A percentile compares a stretch with the other conserved stretches of the same genome.
Evolutionary conservation across 2,797 vertebrate species (phyloP).

Genomic region (Lepilemur septentrionalis): DNA sequence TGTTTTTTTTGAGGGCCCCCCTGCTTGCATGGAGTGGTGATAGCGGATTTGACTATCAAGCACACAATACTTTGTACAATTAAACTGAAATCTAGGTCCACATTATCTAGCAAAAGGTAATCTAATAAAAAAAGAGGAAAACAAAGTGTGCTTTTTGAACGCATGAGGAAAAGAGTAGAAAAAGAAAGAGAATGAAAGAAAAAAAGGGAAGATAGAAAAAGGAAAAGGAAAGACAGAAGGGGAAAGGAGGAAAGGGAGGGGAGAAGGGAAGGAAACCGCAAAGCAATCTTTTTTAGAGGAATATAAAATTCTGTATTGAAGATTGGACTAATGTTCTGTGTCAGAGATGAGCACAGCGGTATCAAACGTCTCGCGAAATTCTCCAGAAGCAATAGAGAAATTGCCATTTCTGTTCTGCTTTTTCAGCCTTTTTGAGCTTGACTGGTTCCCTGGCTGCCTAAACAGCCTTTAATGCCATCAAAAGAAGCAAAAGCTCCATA

Average conservation of each 20-base stretch:
- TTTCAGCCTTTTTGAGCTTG: conserved; percentile 43
- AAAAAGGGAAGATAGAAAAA: background rate
- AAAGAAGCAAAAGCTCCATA: conserved; percentile 54
- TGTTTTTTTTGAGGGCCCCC: background rate
- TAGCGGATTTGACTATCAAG: background rate
- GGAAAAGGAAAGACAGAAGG: background rate
- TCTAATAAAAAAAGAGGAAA: background rate
- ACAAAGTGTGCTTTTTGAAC: background rate
- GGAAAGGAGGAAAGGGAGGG: background rate
- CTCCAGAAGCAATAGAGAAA: conserved; percentile 47
- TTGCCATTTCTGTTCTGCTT: background rate
- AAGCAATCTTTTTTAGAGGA: background rate
- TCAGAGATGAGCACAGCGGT: background rate
- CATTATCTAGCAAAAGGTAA: background rate
- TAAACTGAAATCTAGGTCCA: background rate
- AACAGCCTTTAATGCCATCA: conserved; percentile 49
- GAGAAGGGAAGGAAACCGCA: background rate
- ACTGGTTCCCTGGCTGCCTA: conserved; percentile 17
- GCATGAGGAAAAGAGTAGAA: background rate
- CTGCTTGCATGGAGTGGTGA: background rate
- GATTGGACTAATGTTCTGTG: background rate
- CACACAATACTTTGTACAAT: background rate
- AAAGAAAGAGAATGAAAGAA: background rate
- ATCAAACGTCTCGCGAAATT: conserved; percentile 13
- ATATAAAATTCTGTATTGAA: background rate